Evolutionary conservation across 2,888 invertebrate species (phyloP).

Genomic region (Hecatera dysodea): DNA sequence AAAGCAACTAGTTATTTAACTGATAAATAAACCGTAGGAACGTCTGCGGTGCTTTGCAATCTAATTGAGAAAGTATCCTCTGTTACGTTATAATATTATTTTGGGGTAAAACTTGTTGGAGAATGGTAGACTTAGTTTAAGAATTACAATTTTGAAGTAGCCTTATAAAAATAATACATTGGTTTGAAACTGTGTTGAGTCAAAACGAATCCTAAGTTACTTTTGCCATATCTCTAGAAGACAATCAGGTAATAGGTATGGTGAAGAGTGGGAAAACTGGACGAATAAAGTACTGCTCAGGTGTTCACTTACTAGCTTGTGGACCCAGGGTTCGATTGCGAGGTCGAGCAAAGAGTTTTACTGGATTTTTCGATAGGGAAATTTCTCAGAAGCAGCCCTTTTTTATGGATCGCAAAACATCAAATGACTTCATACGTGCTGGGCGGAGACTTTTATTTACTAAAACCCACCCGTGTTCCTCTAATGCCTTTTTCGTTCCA

Average conservation of each 20-base stretch:
- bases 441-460: too few relatives aligned
- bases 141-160: background rate
- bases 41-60: constrained; percentile 12
- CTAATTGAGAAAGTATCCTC: constrained; percentile 32
- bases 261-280: too few relatives aligned
- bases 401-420: too few relatives aligned
- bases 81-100: constrained; percentile 18
- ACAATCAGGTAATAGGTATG: background rate
- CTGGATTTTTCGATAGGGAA: too few relatives aligned
- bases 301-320: too few relatives aligned
- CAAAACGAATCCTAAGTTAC: background rate
- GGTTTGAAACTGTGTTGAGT: background rate
- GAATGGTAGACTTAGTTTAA: background rate
- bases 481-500: too few relatives aligned
- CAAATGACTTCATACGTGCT: too few relatives aligned
- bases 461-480: too few relatives aligned
- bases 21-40: constrained; percentile 16
- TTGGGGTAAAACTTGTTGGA: constrained; percentile 1
- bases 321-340: too few relatives aligned
- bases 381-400: too few relatives aligned
- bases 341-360: too few relatives aligned
- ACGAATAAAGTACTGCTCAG: too few relatives aligned
- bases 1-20: constrained; percentile 15
- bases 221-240: background rate
- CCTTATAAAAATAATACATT: background rate